Base-by-base conservation (phyloP, 53 echinoderm and acorn worm genomes). In the Echinarachnius parma region DNA sequence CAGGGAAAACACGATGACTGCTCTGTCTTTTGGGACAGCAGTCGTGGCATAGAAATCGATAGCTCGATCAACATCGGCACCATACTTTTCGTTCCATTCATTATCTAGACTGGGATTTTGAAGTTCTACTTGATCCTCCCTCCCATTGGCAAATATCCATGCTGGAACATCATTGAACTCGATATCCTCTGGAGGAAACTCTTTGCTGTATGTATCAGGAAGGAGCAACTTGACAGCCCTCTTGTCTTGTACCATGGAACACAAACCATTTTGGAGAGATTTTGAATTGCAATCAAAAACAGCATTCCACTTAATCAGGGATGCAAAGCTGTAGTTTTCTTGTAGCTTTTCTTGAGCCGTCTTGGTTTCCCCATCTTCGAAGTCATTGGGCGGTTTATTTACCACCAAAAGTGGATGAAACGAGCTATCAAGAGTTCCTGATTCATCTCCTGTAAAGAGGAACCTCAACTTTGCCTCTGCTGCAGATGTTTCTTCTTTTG, bases 111-210 rank as follows among this genome's bases (percentile, higher is more conserved):
- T 42, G 16, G 70, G 76, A 27, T 18, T 45, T 28, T 47, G 27
- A 15, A 46, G 29, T 13, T 63, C 64, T 48, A 42, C 31, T n/a
- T 57, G 30, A 54, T 81, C 84, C 25, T 77, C 80, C 10, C 85
- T 77, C 33, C 89, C 85, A 48, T 89, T 89, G 1, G 71, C 62
- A 59, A 89, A 85, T 46, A 89, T 32, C 89, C 89, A 89, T 0
- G 80, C n/a, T 16, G 89, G 66, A 9, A 81, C 46, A 33, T 89
- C 84, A 10, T 63, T 68, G 62, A 81, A 69, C 1, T 77, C 81
- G 1, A 88, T 18, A 21, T 72, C 77, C 20, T 72, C 85, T 0
- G 66, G 50, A 30, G 72, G 56, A 1, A 28, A 39, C 8, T 65
- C 47, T 22, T 28, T 28, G 26, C 29, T 30, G 25, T 77, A 61